Conservation (phyloP, 1,140 invertebrate species). For the Bombus difficillimus region DNA sequence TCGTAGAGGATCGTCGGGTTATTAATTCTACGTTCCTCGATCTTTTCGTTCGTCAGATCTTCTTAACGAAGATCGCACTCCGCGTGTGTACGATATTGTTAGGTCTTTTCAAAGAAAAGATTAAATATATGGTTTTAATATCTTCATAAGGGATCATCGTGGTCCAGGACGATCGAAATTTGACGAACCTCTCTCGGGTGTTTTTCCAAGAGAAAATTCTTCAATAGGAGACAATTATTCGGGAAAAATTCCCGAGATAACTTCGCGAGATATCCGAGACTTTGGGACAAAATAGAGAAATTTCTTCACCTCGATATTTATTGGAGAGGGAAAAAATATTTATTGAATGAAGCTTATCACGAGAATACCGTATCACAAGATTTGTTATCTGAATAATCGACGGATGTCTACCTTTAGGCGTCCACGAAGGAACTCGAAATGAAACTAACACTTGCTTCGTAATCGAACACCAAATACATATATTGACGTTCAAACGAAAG, state of each 20-base stretch:
- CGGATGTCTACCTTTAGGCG: background rate
- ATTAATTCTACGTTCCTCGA: background rate
- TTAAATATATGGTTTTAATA: background rate
- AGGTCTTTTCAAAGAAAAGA: background rate
- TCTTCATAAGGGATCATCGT: background rate
- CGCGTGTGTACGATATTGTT: background rate
- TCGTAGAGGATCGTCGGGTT: background rate
- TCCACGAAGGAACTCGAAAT: background rate
- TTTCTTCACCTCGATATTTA: background rate
- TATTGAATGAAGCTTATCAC: background rate
- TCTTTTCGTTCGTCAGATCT: background rate
- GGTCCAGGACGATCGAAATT: background rate
- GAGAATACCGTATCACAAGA: too few species aligned
- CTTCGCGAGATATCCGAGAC: background rate
- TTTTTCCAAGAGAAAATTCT: background rate
- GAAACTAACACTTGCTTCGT: background rate
- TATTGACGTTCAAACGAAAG: slow-evolving; percentile 8
- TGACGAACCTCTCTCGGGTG: background rate
- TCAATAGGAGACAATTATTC: too few species aligned
- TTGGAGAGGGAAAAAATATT: too few species aligned
- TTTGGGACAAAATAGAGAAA: background rate
- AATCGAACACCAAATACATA: background rate
- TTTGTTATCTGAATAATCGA: background rate
- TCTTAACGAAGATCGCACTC: background rate
- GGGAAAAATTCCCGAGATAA: too few species aligned